Evolutionary conservation across 2,888 invertebrate genomes (phyloP).

Genomic region (Hecatera dysodea): DNA sequence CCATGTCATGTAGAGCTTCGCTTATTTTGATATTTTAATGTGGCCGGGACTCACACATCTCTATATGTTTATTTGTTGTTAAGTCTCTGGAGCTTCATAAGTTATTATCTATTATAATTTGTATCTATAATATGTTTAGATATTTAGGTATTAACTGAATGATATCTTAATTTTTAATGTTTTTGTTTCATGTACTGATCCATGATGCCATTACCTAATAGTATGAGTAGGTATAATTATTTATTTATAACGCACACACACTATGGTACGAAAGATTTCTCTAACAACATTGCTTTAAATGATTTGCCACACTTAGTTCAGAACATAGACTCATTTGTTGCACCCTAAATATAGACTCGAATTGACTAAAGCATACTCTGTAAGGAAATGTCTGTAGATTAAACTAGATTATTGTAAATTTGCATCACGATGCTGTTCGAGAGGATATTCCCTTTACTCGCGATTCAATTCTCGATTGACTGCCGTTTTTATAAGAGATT

Average conservation of each 20-base stretch:
- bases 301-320: constrained; percentile 35
- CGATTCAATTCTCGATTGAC: constrained; percentile 54
- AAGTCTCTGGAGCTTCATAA: constrained; percentile 48
- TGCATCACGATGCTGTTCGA: constrained; percentile 68
- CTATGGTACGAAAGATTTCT: constrained; percentile 38
- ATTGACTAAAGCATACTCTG: constrained; percentile 53
- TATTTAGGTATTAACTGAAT: constrained; percentile 63
- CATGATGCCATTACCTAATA: constrained; percentile 83
- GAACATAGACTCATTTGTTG: constrained; percentile 55
- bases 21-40: constrained; percentile 59
- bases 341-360: constrained; percentile 63
- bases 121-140: constrained; percentile 52
- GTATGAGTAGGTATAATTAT: constrained; percentile 86
- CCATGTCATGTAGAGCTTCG: constrained; percentile 61
- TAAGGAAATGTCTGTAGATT: constrained; percentile 67
- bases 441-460: constrained; percentile 69
- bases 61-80: constrained; percentile 50
- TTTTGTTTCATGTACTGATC: constrained; percentile 89
- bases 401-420: constrained; percentile 71
- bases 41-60: constrained; percentile 50
- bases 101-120: constrained; percentile 49
- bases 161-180: constrained; percentile 75
- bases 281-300: constrained; percentile 22
- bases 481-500: constrained; percentile 33
- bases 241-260: constrained; percentile 63